Evolutionary conservation across 2,888 invertebrate genomes (phyloP), one percentile per base, ranked within the genome.

Genomic region (Dione juno): DNA sequence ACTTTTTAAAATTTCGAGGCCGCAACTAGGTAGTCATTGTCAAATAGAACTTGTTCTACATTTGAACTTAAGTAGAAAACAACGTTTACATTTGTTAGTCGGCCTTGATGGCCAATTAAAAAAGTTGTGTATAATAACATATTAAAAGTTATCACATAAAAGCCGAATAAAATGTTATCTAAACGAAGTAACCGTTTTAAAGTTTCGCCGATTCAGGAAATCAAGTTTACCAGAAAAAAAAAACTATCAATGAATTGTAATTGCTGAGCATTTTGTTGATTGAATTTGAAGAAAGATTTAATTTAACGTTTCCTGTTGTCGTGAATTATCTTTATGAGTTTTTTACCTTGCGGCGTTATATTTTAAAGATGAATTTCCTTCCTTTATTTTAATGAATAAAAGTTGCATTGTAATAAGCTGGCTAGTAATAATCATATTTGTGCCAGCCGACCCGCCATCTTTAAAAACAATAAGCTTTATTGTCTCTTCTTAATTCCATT

Each of bases 401-500:
- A 64, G 64, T 64, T 64, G 37, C 88, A 89, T 89, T 90, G 89
- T 88, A 87, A 90, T 89, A 89, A 88, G 82, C 59, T 35, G 14
- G 59, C 61, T 68, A 43, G 82, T 52, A 52, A 61, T 61, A 61
- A 88, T 88, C 85, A 86, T 88, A 90, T 90, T 89, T 88, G 87
- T 87, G 80, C 83, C 81, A 81, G 84, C 85, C 82, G 82, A 81
- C 82, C 88, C 88, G 91, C 92, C 92, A 92, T 93, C 88, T 92
- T 92, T 89, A 88, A 89, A 88, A 90, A 92, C 92, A 93, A 93
- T 92, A 89, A 89, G 84, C 90, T 89, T 92, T 93, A 92, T 92
- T 93, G 92, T 93, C 92, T 91, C 89, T 90, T 88, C 90, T 90
- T 92, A 91, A 92, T 92, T 90, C 92, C 92, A 91, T 93, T 92